Base-by-base conservation (phyloP, 2,113 vertebrate species). In the Hystrix cristata region DNA sequence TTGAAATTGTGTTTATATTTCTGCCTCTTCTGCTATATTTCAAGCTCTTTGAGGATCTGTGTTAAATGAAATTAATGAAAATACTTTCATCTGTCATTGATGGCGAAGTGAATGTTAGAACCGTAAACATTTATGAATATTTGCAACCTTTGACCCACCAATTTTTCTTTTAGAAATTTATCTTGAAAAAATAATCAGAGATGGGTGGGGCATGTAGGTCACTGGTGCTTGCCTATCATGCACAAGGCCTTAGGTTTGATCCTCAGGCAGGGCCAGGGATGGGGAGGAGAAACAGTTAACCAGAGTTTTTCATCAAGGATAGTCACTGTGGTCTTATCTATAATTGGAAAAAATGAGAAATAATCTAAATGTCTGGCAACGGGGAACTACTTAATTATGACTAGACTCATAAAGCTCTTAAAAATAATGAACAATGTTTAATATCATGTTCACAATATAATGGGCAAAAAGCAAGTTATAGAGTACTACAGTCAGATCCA, bases 51-150 rank as follows among this genome's bases (percentile, higher is more conserved):
- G 82, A 91, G 53, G 2, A 1, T 62, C 23, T 8, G 11, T 78
- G 59, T 72, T 95, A 79, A 65, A 93, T 95, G 71, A 84, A 86
- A 86, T 95, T 31, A 62, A 57, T 62, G 64, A 92, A 59, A 25
- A 55, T 60, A 29, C 21, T 69, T 90, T 86, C 10, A 43, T 87
- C 46, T 79, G 82, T 93, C 16, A 53, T 18, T 74, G 64, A 55
- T 93, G 43, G n/a, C 65, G 29, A 34, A n/a, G 3, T 83, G 86
- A 83, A 14, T 79, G 29, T 60, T 94, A 81, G 2, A 55, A 38
- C 25, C 51, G 95, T 93, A 80, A 88, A 96, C 79, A 16, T 34
- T 95, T 62, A 82, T 53, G 88, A 89, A 55, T 87, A 12, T 84
- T 87, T 87, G 7, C 85, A 65, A 3, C 38, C 79, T 82, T 72